Evolutionary conservation across 23 tunicate genomes (phyloP).

Genomic region (Phallusia fumigata): DNA sequence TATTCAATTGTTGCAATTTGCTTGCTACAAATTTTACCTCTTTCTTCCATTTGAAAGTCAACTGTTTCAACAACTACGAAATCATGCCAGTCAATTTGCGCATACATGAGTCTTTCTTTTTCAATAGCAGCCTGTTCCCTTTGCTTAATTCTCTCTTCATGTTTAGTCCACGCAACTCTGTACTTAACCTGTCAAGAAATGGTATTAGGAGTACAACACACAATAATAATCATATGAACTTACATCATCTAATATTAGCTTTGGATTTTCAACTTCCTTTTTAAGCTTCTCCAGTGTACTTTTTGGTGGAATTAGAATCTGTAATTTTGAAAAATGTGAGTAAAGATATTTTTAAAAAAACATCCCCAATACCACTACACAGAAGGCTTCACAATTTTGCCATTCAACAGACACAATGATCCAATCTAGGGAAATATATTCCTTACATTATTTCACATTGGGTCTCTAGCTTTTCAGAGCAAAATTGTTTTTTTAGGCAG

Average conservation of each 20-base stretch:
- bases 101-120: slow-evolving; percentile 86
- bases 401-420: too few relatives aligned
- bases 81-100: slow-evolving; percentile 99
- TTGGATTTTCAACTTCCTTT: slow-evolving; percentile 63
- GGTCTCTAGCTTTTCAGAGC: too few relatives aligned
- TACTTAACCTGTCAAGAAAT: slow-evolving; percentile 61
- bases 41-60: slow-evolving; percentile 74
- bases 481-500: too few relatives aligned
- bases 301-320: slow-evolving; percentile 86
- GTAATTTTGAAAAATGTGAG: not conserved
- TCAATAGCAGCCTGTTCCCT: slow-evolving; percentile 76
- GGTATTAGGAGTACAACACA: not conserved
- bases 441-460: too few relatives aligned
- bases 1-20: too few relatives aligned
- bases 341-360: too few relatives aligned
- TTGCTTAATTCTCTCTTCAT: slow-evolving; percentile 81
- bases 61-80: slow-evolving; percentile 98
- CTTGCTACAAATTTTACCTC: slow-evolving; percentile 28
- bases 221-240: not conserved
- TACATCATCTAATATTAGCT: slow-evolving; percentile 84
- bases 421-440: too few relatives aligned
- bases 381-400: too few relatives aligned
- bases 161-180: slow-evolving; percentile 93
- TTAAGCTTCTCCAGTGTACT: slow-evolving; percentile 64
- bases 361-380: too few relatives aligned